Evolutionary conservation across 2,888 invertebrate species (phyloP).

Genomic region (Orthonychiurus folsomi): DNA sequence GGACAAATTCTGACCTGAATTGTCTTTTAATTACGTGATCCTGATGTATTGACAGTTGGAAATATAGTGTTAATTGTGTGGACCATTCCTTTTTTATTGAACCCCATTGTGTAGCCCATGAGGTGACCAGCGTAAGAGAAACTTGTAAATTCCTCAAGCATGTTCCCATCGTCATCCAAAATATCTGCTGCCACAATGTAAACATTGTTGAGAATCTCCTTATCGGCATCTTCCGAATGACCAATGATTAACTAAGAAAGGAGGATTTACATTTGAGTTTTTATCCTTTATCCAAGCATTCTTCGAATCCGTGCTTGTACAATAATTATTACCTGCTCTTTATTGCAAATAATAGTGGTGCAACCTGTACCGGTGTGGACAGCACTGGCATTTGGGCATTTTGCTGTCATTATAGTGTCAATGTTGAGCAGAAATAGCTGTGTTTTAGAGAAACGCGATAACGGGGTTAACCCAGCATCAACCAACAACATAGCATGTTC

Average conservation of each 20-base stretch:
- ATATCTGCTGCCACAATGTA: conserved; percentile 55
- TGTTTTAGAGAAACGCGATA: too few species aligned
- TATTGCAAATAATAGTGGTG: conserved; percentile 63
- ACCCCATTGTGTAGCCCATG: conserved; percentile 83
- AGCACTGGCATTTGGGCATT: conserved; percentile 6
- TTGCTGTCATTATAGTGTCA: conserved; percentile 47
- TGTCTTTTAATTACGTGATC: conserved; percentile 50
- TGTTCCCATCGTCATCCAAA: conserved; percentile 20
- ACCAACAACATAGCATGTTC: conserved; percentile 40
- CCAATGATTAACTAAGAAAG: conserved; percentile 61
- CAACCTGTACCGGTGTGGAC: conserved; percentile 58
- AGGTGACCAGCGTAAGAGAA: conserved; percentile 79
- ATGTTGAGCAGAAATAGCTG: conserved; percentile 77
- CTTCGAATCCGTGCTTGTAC: too few species aligned
- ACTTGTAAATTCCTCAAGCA: conserved; percentile 63
- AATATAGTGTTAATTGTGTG: conserved; percentile 76
- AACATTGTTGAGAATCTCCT: conserved; percentile 67
- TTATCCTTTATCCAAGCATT: too few species aligned
- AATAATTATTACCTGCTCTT: conserved; percentile 22
- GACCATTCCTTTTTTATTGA: conserved; percentile 72
- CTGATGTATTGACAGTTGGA: conserved; percentile 58
- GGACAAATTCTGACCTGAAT: background rate
- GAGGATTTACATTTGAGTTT: conserved; percentile 41
- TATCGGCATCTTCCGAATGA: conserved; percentile 76
- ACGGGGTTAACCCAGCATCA: too few species aligned